These are phyloP conservation scores for Calephelis virginiensis DNA, from an alignment of 1,140 invertebrate genomes.

Conservation along the genomic window DNA sequence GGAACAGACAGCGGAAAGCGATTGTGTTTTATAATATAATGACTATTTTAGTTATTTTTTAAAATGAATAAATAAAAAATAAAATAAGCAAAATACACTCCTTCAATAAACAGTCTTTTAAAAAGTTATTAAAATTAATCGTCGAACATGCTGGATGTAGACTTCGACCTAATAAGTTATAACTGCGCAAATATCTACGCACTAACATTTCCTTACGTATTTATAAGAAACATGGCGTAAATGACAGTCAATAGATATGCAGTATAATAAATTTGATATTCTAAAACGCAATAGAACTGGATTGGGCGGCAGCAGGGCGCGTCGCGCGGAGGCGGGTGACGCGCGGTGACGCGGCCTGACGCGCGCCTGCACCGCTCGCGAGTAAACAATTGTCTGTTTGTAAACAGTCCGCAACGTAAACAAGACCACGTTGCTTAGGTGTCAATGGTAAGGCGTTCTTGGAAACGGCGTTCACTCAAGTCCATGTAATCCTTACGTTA, in stretches of 20 bases:
- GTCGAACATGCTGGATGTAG: background rate
- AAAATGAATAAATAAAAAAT: no score
- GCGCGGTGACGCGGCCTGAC: constrained; percentile 49
- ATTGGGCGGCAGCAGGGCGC: constrained; percentile 47
- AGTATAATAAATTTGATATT: constrained; percentile 23
- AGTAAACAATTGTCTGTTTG: constrained; percentile 70
- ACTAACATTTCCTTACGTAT: constrained; percentile 7
- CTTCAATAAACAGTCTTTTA: no score
- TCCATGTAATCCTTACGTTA: constrained; percentile 1
- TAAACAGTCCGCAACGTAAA: constrained; percentile 68
- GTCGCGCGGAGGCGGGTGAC: constrained; percentile 34
- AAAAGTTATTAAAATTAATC: background rate
- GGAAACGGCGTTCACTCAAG: background rate
- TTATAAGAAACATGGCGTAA: constrained; percentile 15
- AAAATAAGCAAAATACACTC: background rate
- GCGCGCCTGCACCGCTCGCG: constrained; percentile 41
- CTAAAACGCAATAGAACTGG: constrained; percentile 60
- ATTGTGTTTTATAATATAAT: no score
- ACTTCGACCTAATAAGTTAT: background rate
- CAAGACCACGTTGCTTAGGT: constrained; percentile 55
- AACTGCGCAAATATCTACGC: constrained; percentile 9
- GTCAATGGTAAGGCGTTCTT: constrained; percentile 42
- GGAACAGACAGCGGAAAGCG: no score
- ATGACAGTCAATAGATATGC: constrained; percentile 12
- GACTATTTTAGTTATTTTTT: no score